Evolutionary conservation across 2,113 vertebrate species (phyloP), one percentile per base, ranked within the genome.

Genomic region (Syrmaticus mikado): DNA sequence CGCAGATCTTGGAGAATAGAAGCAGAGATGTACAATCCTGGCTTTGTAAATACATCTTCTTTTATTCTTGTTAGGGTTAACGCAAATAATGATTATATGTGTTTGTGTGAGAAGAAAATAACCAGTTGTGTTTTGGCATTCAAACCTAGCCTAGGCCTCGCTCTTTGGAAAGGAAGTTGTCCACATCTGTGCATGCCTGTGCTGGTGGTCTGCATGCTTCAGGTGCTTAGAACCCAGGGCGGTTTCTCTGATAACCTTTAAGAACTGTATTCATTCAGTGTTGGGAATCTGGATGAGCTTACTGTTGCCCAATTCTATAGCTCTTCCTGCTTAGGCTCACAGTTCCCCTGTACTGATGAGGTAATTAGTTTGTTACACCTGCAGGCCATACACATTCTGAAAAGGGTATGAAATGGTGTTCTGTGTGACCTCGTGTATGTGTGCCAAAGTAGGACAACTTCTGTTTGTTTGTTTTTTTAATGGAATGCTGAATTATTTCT

Each of bases 371-470:
- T 10, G 11, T 24, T 28, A 7, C 20, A 2, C 5, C 13, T 34
- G 32, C 72, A 46, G 72, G 65, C 57, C 19, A 3, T 5, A 7
- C 2, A 2, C 17, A 0, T 32, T 48, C 64, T 30, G 20, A 27
- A 21, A 13, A 34, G 55, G 45, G 10, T 22, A 5, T 3, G 8
- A 32, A 65, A 8, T 15, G 48, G n/a, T 52, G 19, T 11, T 30
- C 27, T 22, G 34, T 28, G 62, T 66, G 34, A 18, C 38, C 19
- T 46, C 58, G 3, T 16, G 40, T 58, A 0, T 11, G 7, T 20
- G 19, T n/a, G 30, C 19, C 57, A 4, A 0, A 13, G 28, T 11
- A 16, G 16, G 28, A 4, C n/a, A 7, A 2, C 17, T 14, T 7
- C 8, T 25, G 30, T 27, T n/a, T 24, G 41, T 43, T 43, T 43